Conservation (phyloP, 2,113 vertebrate species). For the Genyomyrus donnyi region DNA sequence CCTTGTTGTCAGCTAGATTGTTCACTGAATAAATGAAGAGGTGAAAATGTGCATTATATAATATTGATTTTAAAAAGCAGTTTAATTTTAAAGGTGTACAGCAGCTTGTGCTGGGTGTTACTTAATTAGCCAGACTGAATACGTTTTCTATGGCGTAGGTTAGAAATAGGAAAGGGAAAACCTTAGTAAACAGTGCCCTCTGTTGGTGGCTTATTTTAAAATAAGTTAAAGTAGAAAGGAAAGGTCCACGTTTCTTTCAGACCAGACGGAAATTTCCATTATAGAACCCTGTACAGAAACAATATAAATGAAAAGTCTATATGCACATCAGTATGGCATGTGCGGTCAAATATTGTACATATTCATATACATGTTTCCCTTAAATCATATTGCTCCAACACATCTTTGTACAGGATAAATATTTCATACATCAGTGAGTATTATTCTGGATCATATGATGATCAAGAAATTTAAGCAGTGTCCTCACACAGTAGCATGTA, state of each 20-base stretch:
- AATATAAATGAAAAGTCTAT: not conserved
- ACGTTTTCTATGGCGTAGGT: not conserved
- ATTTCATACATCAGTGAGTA: not conserved
- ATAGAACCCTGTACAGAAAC: not conserved
- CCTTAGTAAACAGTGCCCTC: slow-evolving; percentile 31
- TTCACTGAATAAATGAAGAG: not conserved
- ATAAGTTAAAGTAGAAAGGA: not conserved
- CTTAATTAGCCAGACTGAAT: not conserved
- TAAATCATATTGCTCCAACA: not conserved
- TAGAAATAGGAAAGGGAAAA: not conserved
- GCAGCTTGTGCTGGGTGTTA: not conserved
- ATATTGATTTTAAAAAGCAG: not conserved
- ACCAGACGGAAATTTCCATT: not conserved
- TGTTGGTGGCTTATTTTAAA: slow-evolving; percentile 15
- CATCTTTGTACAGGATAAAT: not conserved
- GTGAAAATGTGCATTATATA: not conserved
- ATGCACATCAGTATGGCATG: not conserved
- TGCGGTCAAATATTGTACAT: not conserved
- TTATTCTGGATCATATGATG: not conserved
- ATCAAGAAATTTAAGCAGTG: not conserved
- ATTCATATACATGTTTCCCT: not conserved
- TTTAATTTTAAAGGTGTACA: not conserved
- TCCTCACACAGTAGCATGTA: not conserved
- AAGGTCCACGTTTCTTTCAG: not conserved
- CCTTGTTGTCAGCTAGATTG: not conserved